Evolutionary conservation across 2,888 invertebrate species (phyloP), one percentile per base, ranked within the genome.

Genomic region (Plebejus anna): DNA sequence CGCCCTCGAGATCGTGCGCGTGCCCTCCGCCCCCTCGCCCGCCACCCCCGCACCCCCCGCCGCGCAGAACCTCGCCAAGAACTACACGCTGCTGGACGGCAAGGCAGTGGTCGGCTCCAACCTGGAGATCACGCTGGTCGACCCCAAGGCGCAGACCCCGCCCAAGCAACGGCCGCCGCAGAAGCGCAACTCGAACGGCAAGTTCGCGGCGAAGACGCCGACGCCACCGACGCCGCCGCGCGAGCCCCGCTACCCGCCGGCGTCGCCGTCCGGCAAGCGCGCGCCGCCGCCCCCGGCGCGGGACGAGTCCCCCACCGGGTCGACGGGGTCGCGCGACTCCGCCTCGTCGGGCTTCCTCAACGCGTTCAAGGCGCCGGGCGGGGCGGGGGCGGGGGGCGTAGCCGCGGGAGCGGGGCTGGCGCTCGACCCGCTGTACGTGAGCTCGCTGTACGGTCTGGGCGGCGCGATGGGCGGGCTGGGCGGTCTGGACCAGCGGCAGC

Each of bases 111-210:
- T 96, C 55, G 95, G 96, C 0, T 95, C 96, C 0, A 96, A 96
- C 84, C 85, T 97, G 76, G 96, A 96, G 84, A 97, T 97, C 42
- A 96, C 96, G 0, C 84, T 97, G 79, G 96, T 96, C 0, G 94
- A 93, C 77, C 94, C 95, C 0, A 87, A 85, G 86, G 85, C 85
- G 0, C 87, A 85, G 71, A 89, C 86, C 4, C 89, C 82, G 0
- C 89, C 89, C 2, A 86, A 85, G 4, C 80, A 85, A 3, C 80
- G 92, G 38, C 82, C 86, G 0, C 89, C 91, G 0, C 94, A 94
- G 66, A 95, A 95, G 75, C 83, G 95, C 22, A 90, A 94, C 0
- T 90, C 94, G 0, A 94, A 95, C 76, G 95, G 95, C 0, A 95
- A 95, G 82, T 95, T 94, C 79, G 86, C 94, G 75, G 88, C 91